Evolutionary conservation across 2,797 vertebrate species (phyloP), one percentile per base, ranked within the genome.

Genomic region (Poeciliopsis presidionis): DNA sequence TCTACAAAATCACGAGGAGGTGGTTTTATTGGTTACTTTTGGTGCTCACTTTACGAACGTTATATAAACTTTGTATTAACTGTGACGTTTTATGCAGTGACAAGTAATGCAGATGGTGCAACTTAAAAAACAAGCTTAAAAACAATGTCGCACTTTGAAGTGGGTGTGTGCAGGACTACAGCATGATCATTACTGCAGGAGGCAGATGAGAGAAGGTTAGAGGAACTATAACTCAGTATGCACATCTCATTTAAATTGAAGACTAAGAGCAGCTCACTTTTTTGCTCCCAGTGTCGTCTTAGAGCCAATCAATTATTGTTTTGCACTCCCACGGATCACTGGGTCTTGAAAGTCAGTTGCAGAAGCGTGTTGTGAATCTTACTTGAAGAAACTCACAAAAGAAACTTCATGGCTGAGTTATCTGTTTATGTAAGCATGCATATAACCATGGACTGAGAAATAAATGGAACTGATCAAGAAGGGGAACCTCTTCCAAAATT

Each of bases 301-400:
- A 72, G 72, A 87, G 87, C 51, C 81, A 74, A 88, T 91, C 89
- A 83, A 80, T 89, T 89, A 87, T 78, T 79, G 79, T 75, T 75
- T 69, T 73, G 76, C 61, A 73, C 82, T 81, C 77, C 79, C 71
- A 55, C 82, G 72, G 81, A 73, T 88, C 80, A 16, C 87, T 79
- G 80, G 49, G 81, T 84, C 77, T 76, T 88, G 76, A 87, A 86
- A 88, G 86, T 89, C 83, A 83, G 77, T 83, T 81, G 30, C 70
- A 67, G 83, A 80, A 77, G 76, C 73, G 71, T 16, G 46, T 43
- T 9, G 73, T 72, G 76, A 22, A 72, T 83, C 79, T 77, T 61
- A 78, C 80, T 73, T 47, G 45, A 75, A 84, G 72, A 6, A 46
- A 72, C 59, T 33, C n/a, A 74, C 8, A 33, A 45, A 28, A 72